Percentiles rank a stretch among this genome's conserved stretches.
Evolutionary conservation across 2,888 invertebrate species (phyloP).

Genomic region (Myopa testacea): DNA sequence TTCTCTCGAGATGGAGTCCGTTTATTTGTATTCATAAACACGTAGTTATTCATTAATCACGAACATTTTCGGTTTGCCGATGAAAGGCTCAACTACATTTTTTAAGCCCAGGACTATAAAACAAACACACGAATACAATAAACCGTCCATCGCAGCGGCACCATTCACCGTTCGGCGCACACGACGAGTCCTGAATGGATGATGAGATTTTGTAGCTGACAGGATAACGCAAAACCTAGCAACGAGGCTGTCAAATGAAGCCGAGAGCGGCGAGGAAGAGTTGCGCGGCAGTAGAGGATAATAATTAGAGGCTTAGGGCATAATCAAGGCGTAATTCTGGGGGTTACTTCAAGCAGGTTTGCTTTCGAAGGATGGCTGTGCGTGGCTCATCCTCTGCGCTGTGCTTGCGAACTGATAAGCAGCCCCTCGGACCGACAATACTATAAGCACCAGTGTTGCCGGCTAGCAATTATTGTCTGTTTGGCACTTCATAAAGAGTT

Average conservation of each 20-base stretch:
- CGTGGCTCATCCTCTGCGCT: not conserved
- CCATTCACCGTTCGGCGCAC: not conserved
- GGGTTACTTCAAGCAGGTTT: not conserved
- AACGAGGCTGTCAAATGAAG: constrained; percentile 7
- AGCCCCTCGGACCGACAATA: not conserved
- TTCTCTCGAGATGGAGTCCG: too few relatives aligned
- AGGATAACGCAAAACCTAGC: constrained; percentile 19
- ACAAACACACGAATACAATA: not conserved
- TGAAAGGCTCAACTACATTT: not conserved
- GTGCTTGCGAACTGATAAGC: constrained; percentile 18
- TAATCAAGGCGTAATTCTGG: constrained; percentile 13
- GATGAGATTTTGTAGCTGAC: not conserved
- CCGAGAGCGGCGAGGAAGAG: not conserved
- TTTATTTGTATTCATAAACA: too few relatives aligned
- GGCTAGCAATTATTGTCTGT: constrained; percentile 13
- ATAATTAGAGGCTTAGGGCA: constrained; percentile 29
- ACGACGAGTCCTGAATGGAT: constrained; percentile 18
- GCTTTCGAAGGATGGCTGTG: not conserved
- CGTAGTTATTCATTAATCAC: not conserved
- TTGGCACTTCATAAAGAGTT: constrained; percentile 7
- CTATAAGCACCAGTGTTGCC: constrained; percentile 3
- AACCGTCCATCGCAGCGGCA: not conserved
- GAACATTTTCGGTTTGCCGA: not conserved
- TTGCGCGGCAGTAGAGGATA: constrained; percentile 18
- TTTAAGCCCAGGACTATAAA: not conserved